Conservation (phyloP, 2,113 vertebrate species). For the Polyodon spathula region DNA sequence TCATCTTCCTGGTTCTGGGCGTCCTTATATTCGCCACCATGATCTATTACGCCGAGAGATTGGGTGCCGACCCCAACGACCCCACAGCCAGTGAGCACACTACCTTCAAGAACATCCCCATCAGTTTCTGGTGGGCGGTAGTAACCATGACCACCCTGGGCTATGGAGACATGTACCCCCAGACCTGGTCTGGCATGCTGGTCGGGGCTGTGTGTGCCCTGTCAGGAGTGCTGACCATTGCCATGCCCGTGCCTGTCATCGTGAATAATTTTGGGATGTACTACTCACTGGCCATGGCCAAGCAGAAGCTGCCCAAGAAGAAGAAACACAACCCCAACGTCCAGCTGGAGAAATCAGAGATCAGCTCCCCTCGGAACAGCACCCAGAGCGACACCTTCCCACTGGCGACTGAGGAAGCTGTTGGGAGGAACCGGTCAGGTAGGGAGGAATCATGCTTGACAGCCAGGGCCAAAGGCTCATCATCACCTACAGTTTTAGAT, state of each 20-base stretch:
- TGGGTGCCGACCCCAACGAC: conserved; percentile 76
- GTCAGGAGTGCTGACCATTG: conserved; percentile 92
- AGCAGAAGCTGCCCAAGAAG: conserved; percentile 98
- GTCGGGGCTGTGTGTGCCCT: conserved; percentile 91
- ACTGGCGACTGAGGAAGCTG: conserved; percentile 43
- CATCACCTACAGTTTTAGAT: no score
- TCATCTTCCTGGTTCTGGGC: conserved; percentile 82
- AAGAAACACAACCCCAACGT: conserved; percentile 85
- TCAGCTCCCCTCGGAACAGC: conserved; percentile 57
- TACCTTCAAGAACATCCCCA: conserved; percentile 97
- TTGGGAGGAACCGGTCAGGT: conserved; percentile 57
- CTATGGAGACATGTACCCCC: conserved; percentile 95
- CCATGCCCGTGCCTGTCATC: conserved; percentile 96
- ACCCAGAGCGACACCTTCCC: conserved; percentile 58
- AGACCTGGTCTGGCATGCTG: conserved; percentile 96
- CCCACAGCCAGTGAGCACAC: conserved; percentile 75
- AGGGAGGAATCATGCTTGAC: conserved; percentile 22
- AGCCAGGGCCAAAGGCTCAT: no score
- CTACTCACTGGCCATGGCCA: conserved; percentile 97
- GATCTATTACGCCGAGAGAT: conserved; percentile 84
- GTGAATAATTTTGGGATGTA: conserved; percentile 99
- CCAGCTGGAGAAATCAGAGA: conserved; percentile 55
- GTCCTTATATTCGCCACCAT: conserved; percentile 73
- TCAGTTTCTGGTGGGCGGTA: conserved; percentile 98
- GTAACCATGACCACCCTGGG: conserved; percentile 97